Conservation (phyloP, 2,888 invertebrate genomes). For the Synanthedon andrenaeformis region DNA sequence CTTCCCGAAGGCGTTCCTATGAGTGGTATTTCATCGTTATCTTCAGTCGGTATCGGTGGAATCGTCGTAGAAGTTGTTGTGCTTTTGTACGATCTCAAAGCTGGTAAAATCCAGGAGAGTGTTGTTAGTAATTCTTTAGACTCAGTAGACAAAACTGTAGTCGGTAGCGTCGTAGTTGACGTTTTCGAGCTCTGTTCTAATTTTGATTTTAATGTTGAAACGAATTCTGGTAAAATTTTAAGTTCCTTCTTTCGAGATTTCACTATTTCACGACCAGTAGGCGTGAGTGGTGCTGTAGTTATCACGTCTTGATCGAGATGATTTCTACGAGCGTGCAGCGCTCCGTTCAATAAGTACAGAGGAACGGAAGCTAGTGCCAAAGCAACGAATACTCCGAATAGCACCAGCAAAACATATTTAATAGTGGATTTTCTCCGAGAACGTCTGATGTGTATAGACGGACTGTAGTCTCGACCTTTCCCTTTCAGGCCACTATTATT, state of each 20-base stretch:
- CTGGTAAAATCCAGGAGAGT: constrained; percentile 68
- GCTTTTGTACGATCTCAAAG: constrained; percentile 55
- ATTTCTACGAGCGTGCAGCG: constrained; percentile 30
- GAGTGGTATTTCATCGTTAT: constrained; percentile 31
- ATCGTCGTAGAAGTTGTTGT: constrained; percentile 35
- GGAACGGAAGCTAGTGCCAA: constrained; percentile 43
- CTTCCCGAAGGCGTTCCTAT: constrained; percentile 41
- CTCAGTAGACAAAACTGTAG: constrained; percentile 22
- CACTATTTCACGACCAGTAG: constrained; percentile 35
- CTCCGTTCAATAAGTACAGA: constrained; percentile 46
- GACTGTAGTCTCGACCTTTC: constrained; percentile 64
- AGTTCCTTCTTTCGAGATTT: constrained; percentile 55
- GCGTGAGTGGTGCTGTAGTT: constrained; percentile 31
- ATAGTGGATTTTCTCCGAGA: constrained; percentile 43
- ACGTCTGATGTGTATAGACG: constrained; percentile 53
- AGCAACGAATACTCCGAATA: constrained; percentile 42
- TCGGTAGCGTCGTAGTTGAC: constrained; percentile 19
- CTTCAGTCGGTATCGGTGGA: constrained; percentile 41
- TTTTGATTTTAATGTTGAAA: constrained; percentile 30
- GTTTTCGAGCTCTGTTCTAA: constrained; percentile 28
- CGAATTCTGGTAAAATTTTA: constrained; percentile 34
- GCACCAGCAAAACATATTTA: constrained; percentile 46
- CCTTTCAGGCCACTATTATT: constrained; percentile 71
- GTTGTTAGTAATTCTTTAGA: constrained; percentile 35
- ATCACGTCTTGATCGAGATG: constrained; percentile 26